Evolutionary conservation across 2,888 invertebrate genomes (phyloP).

Genomic region (Polydrusus cervinus): DNA sequence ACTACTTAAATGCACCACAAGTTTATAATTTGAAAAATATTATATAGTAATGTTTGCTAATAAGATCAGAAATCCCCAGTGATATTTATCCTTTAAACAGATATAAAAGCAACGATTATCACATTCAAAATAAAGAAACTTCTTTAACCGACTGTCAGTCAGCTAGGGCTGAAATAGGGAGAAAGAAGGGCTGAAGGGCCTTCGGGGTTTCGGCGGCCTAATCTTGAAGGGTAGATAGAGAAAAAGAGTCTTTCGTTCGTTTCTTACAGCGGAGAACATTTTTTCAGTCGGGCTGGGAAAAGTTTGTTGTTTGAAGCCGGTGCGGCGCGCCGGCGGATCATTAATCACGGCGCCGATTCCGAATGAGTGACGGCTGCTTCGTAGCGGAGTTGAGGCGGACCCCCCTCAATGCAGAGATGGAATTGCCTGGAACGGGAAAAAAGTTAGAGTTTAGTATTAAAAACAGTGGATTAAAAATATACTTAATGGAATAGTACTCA

Average conservation of each 20-base stretch:
- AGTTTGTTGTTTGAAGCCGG: conserved; percentile 78
- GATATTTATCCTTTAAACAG: conserved; percentile 10
- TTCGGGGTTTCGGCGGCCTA: conserved; percentile 60
- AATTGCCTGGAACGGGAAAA: conserved; percentile 39
- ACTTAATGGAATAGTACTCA: too few species aligned
- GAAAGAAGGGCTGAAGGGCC: conserved; percentile 43
- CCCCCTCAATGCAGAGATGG: conserved; percentile 56
- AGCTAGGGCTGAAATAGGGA: conserved; percentile 58
- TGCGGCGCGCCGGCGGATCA: conserved; percentile 67
- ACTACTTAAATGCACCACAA: too few species aligned
- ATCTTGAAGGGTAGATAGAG: conserved; percentile 73
- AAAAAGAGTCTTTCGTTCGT: conserved; percentile 71
- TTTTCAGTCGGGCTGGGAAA: conserved; percentile 76
- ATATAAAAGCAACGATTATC: conserved; percentile 45
- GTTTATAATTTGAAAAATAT: too few species aligned
- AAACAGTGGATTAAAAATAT: too few species aligned
- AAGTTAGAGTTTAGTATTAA: neutral
- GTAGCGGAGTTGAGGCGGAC: conserved; percentile 61
- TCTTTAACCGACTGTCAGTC: conserved; percentile 55
- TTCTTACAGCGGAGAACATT: conserved; percentile 71
- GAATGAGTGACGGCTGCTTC: conserved; percentile 73
- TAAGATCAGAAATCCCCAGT: neutral
- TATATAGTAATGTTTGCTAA: neutral
- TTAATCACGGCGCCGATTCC: conserved; percentile 75
- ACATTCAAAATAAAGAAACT: conserved; percentile 55